Evolutionary conservation across 2,113 vertebrate genomes (phyloP).

Genomic region (Haemorhous mexicanus): DNA sequence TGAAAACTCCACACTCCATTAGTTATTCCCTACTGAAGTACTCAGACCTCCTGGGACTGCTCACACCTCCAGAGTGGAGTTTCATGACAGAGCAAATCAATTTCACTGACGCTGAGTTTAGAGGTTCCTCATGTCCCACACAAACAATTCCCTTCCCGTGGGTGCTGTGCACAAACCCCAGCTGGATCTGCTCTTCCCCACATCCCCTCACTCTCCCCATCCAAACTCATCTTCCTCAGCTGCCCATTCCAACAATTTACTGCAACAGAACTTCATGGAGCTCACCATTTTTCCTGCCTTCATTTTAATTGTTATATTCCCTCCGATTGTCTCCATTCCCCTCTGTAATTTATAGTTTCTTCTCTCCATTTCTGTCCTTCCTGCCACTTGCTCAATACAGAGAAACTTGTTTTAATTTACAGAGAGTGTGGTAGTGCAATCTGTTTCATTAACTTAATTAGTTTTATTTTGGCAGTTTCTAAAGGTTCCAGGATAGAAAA

Average conservation of each 20-base stretch:
- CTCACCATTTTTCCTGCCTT: neutral
- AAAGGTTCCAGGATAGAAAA: neutral
- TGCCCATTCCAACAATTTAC: neutral
- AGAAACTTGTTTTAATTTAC: neutral
- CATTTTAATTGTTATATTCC: neutral
- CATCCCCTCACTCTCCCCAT: neutral
- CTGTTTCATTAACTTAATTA: conserved; percentile 23
- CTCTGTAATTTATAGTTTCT: neutral
- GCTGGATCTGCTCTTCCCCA: neutral
- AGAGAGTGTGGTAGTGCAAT: neutral
- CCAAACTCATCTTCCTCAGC: neutral
- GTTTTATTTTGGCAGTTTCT: conserved; percentile 24
- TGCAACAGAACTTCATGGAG: neutral
- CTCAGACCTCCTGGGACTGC: neutral
- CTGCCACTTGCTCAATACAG: neutral
- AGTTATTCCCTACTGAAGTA: neutral
- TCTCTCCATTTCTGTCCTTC: neutral
- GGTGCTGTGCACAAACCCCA: neutral
- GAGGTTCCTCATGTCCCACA: accelerated
- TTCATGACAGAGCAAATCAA: neutral
- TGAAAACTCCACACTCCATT: neutral
- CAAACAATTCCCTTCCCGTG: neutral
- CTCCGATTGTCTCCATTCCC: neutral
- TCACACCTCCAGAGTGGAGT: neutral
- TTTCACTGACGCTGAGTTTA: neutral